Conservation (phyloP, 2,797 vertebrate genomes). For the Tarsius wallacei region DNA sequence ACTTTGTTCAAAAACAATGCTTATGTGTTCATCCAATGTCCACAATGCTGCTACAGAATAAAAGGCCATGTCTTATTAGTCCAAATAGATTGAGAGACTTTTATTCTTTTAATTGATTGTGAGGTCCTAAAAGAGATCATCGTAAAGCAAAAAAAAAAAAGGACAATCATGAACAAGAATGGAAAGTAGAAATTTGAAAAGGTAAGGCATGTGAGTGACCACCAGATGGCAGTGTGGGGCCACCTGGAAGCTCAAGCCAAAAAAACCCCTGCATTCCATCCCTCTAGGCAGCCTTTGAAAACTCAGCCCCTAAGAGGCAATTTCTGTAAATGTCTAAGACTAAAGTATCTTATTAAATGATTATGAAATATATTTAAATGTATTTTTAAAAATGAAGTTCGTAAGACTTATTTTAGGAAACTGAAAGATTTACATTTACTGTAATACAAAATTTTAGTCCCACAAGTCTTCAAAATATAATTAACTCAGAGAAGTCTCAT, state of each 20-base stretch:
- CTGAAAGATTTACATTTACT: conserved; percentile 77
- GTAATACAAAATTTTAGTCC: conserved; percentile 73
- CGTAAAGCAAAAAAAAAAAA: conserved; percentile 57
- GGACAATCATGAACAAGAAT: conserved; percentile 60
- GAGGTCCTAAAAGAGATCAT: conserved; percentile 61
- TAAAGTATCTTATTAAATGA: conserved; percentile 73
- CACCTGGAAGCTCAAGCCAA: background rate
- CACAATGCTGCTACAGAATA: conserved; percentile 52
- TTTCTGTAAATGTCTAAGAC: conserved; percentile 73
- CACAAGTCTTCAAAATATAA: conserved; percentile 81
- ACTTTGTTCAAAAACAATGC: conserved; percentile 76
- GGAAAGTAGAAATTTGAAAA: conserved; percentile 65
- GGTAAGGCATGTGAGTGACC: conserved; percentile 66
- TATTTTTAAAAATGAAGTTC: conserved; percentile 72
- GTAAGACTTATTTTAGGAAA: conserved; percentile 73
- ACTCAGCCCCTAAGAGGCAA: conserved; percentile 68
- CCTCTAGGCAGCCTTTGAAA: conserved; percentile 58
- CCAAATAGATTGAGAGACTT: conserved; percentile 29
- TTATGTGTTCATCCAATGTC: conserved; percentile 66
- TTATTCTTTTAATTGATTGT: conserved; percentile 58
- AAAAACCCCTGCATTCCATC: background rate
- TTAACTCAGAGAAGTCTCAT: conserved; percentile 86
- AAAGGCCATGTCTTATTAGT: conserved; percentile 71
- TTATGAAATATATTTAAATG: conserved; percentile 77
- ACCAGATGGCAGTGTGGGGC: conserved; percentile 90